Percentiles rank a stretch among this genome's conserved stretches.
Evolutionary conservation across 2,888 invertebrate species (phyloP).

Genomic region (Stenodera caucasica): DNA sequence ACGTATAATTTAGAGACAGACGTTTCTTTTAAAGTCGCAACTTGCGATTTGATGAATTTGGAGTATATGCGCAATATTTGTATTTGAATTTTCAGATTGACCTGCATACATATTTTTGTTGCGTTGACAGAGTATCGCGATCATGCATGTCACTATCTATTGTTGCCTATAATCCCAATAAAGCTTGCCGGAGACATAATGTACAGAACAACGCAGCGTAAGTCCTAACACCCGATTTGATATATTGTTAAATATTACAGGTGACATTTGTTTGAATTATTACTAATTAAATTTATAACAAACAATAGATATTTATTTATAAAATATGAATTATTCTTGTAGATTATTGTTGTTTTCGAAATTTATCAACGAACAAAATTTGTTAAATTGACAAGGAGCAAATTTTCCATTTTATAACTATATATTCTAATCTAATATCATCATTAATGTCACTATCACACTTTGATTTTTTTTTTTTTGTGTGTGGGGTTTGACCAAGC

Average conservation of each 20-base stretch:
- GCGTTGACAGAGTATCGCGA: constrained; percentile 24
- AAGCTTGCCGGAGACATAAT: constrained; percentile 29
- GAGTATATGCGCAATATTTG: background rate
- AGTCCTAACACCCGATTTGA: constrained; percentile 26
- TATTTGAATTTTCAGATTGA: constrained; percentile 4
- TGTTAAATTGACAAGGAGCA: background rate
- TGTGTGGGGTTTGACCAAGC: background rate
- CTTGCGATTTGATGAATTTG: too few species aligned
- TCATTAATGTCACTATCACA: background rate
- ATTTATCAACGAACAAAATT: too few species aligned
- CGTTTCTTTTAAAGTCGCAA: too few species aligned
- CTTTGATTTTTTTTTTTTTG: background rate
- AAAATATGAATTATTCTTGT: background rate
- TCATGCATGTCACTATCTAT: constrained; percentile 28
- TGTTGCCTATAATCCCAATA: constrained; percentile 31
- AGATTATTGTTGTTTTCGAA: too few species aligned
- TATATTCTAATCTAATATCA: constrained; percentile 1
- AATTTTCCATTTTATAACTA: background rate
- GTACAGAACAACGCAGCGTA: constrained; percentile 18
- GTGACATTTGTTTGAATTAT: constrained; percentile 27
- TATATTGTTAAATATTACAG: constrained; percentile 29
- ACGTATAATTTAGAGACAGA: too few species aligned
- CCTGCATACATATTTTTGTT: constrained; percentile 24
- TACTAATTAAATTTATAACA: constrained; percentile 18
- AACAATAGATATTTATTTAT: constrained; percentile 4